Evolutionary conservation across 2,888 invertebrate species (phyloP).

Genomic region (Fragum fragum): DNA sequence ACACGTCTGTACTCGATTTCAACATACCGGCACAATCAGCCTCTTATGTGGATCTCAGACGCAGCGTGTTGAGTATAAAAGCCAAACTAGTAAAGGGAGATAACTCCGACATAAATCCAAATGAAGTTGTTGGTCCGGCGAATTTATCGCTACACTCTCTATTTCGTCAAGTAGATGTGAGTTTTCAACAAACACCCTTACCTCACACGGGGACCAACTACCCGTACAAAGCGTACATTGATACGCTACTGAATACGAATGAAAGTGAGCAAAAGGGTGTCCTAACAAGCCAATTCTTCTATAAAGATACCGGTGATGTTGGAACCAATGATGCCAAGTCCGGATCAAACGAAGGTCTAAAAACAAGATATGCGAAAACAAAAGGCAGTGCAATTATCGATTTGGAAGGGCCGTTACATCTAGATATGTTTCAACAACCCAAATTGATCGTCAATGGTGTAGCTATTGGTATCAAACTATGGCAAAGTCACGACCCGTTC

Average conservation of each 20-base stretch:
- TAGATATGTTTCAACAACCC: slow-evolving; percentile 53
- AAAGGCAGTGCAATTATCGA: slow-evolving; percentile 48
- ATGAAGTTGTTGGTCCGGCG: slow-evolving; percentile 5
- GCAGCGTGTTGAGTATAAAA: slow-evolving; percentile 41
- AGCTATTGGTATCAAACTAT: slow-evolving; percentile 48
- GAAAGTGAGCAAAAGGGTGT: background rate
- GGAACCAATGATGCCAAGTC: slow-evolving; percentile 39
- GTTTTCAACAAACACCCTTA: slow-evolving; percentile 43
- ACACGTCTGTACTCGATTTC: slow-evolving; percentile 43
- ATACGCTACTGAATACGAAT: slow-evolving; percentile 54
- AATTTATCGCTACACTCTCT: slow-evolving; percentile 48
- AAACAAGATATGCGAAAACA: slow-evolving; percentile 25
- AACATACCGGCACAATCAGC: slow-evolving; percentile 46
- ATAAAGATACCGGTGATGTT: slow-evolving; percentile 48
- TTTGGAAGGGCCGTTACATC: slow-evolving; percentile 42
- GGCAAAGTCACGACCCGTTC: slow-evolving; percentile 44
- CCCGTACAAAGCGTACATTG: slow-evolving; percentile 64
- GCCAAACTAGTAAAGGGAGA: slow-evolving; percentile 25
- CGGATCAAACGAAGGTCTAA: slow-evolving; percentile 47
- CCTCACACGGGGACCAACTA: slow-evolving; percentile 52
- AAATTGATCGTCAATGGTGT: slow-evolving; percentile 54
- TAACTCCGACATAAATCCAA: background rate
- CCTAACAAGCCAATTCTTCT: slow-evolving; percentile 40
- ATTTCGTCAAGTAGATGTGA: slow-evolving; percentile 51
- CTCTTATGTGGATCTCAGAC: slow-evolving; percentile 54